Evolutionary conservation across 2,113 vertebrate species (phyloP).

Genomic region (Micronycteris hirsuta): DNA sequence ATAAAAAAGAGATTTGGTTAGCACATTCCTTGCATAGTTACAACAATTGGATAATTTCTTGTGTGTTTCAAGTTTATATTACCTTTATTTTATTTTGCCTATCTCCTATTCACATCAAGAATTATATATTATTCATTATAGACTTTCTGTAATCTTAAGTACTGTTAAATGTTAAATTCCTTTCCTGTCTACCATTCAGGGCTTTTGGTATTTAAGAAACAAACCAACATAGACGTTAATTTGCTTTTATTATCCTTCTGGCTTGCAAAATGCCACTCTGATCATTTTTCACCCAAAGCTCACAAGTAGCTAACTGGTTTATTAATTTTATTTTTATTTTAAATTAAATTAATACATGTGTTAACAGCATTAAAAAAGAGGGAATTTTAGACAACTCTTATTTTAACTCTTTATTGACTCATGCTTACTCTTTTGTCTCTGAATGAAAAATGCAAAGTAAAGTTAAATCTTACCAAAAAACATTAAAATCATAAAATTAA

Average conservation of each 20-base stretch:
- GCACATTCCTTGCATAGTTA: neutral
- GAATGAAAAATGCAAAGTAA: neutral
- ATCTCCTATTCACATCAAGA: neutral
- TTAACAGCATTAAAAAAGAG: constrained; percentile 7
- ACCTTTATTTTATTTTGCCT: neutral
- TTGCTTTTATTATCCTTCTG: constrained; percentile 9
- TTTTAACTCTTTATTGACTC: neutral
- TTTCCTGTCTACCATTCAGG: neutral
- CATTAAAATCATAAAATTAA: neutral
- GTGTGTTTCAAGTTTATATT: neutral
- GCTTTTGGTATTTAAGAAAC: constrained; percentile 14
- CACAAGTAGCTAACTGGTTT: neutral
- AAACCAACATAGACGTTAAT: neutral
- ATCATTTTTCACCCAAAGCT: neutral
- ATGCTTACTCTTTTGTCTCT: neutral
- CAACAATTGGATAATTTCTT: neutral
- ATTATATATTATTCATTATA: neutral
- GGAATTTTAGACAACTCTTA: neutral
- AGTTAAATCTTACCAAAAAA: neutral
- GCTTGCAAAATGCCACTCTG: neutral
- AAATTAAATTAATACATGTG: constrained; percentile 42
- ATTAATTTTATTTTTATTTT: constrained; percentile 40
- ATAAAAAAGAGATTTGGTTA: neutral
- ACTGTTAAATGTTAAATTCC: neutral
- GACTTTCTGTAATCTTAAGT: neutral